Evolutionary conservation across 2,888 invertebrate genomes (phyloP).

Genomic region (Acanthosepion lycidas): DNA sequence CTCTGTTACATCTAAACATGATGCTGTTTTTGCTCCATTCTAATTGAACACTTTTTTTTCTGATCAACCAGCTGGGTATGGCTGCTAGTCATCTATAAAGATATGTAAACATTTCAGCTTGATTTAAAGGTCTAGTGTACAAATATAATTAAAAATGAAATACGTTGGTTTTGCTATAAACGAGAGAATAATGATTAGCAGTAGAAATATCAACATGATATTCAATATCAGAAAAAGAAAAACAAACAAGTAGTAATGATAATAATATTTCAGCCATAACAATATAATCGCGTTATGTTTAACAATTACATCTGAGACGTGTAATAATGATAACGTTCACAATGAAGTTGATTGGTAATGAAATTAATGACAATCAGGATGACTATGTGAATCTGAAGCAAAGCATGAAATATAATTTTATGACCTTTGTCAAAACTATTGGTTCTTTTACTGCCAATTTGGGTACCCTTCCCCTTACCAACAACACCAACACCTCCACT

Average conservation of each 20-base stretch:
- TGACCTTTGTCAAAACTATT: neutral
- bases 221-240: neutral
- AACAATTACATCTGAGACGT: slow-evolving; percentile 15
- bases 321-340: neutral
- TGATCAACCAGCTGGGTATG: no score
- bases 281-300: neutral
- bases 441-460: neutral
- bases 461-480: neutral
- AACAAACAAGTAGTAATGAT: neutral
- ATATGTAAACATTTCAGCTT: no score
- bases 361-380: neutral
- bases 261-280: neutral
- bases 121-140: no score
- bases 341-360: neutral
- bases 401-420: neutral
- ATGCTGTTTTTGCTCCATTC: no score
- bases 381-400: neutral
- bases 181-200: neutral
- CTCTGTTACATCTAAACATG: no score
- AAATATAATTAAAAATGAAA: no score
- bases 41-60: no score
- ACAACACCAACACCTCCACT: neutral
- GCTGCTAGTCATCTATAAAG: no score
- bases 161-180: neutral
- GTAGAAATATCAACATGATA: neutral